Percentiles rank a stretch among this genome's conserved stretches.
Conservation (phyloP, 2,113 vertebrate species). For the Ascaphus truei region DNA sequence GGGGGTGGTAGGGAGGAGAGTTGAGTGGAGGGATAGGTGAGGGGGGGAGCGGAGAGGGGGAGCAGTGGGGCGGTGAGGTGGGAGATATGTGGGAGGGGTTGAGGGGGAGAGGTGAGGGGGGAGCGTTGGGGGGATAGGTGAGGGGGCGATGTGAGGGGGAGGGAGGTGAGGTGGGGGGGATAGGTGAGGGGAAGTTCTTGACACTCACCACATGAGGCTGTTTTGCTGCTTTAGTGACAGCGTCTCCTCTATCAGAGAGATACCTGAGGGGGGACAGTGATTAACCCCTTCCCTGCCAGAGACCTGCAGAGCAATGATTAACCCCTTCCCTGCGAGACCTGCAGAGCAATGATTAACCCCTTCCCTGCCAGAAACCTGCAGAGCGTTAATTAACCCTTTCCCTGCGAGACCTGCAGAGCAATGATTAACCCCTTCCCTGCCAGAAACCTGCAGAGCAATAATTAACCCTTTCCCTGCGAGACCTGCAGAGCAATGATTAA, state of each 20-base stretch:
- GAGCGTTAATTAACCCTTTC: not conserved
- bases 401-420: not conserved
- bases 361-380: not conserved
- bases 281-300: not conserved
- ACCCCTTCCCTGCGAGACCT: not conserved
- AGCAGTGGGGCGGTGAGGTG: not conserved
- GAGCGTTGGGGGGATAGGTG: too few species aligned
- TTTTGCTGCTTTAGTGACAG: conserved; percentile 83
- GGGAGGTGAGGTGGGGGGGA: not conserved
- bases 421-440: too few species aligned
- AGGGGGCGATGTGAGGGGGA: too few species aligned
- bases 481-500: not conserved
- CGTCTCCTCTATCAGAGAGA: conserved; percentile 82
- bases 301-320: not conserved
- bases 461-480: not conserved
- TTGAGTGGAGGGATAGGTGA: too few species aligned
- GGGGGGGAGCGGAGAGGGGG: too few species aligned
- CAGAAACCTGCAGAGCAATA: conserved; percentile 67
- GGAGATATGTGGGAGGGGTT: conserved; percentile 38
- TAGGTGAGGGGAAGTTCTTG: not conserved
- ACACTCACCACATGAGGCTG: conserved; percentile 78
- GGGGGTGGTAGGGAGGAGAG: too few species aligned
- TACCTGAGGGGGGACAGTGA: conserved; percentile 58
- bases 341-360: not conserved
- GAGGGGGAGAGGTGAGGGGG: too few species aligned